These are phyloP conservation scores for Labroides dimidiatus DNA, from an alignment of 2,797 vertebrate species.

Conservation along the genomic window DNA sequence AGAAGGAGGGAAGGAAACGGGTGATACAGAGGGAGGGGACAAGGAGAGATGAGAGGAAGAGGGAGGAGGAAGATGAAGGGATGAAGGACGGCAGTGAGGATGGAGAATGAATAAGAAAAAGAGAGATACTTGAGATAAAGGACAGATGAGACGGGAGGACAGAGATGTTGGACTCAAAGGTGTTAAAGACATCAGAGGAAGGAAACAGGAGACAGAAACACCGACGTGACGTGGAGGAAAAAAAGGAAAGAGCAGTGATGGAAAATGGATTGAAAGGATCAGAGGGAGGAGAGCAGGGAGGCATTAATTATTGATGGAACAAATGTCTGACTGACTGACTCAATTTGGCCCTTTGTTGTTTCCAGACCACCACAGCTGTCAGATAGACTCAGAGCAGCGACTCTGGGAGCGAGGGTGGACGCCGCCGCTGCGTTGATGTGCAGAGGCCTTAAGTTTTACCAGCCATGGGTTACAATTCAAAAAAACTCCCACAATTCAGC, in stretches of 20 bases:
- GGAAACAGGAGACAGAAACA: conserved; percentile 19
- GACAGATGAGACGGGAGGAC: conserved; percentile 13
- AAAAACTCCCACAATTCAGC: accelerated
- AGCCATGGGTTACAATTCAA: background rate
- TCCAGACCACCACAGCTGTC: conserved; percentile 73
- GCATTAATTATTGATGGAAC: conserved; percentile 80
- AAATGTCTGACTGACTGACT: conserved; percentile 81
- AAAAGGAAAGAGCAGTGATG: conserved; percentile 43
- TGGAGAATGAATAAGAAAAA: background rate
- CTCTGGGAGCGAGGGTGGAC: conserved; percentile 40
- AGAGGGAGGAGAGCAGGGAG: conserved; percentile 63
- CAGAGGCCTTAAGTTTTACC: background rate
- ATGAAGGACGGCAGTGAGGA: background rate
- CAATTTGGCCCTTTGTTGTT: conserved; percentile 76
- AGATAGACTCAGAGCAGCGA: conserved; percentile 53
- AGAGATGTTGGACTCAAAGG: conserved; percentile 17
- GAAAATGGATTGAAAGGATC: conserved; percentile 72
- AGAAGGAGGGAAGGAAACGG: conserved; percentile 8
- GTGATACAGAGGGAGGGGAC: conserved; percentile 14
- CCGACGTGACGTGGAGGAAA: conserved; percentile 42
- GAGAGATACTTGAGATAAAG: conserved; percentile 5
- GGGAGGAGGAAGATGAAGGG: conserved; percentile 19
- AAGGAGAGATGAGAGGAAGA: conserved; percentile 3
- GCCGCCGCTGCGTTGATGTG: conserved; percentile 7
- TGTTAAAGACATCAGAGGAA: conserved; percentile 27